phyloP scores from a whole-genome alignment of 2,888 invertebrate species.

The Athripsodes cinereus region DNA sequence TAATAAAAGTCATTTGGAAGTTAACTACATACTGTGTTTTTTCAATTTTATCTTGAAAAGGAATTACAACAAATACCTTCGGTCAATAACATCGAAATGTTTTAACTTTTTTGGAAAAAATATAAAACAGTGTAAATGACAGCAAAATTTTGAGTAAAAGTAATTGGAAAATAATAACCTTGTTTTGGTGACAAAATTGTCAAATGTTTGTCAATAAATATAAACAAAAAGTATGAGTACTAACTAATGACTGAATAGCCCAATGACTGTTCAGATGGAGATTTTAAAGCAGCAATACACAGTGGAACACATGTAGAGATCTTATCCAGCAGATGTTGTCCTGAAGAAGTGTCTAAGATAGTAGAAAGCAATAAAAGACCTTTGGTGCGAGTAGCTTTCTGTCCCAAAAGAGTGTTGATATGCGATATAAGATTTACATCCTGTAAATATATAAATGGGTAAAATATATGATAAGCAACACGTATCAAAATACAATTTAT shows the following conservation, averaged over 20 bases:
- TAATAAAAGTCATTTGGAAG: no score
- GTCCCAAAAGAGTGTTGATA: background rate
- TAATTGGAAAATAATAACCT: no score
- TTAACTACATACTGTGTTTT: no score
- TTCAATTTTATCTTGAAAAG: no score
- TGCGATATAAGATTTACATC: background rate
- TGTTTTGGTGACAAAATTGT: background rate
- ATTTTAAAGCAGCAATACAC: slow-evolving; percentile 30
- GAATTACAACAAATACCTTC: no score
- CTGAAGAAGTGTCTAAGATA: background rate
- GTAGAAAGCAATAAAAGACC: background rate
- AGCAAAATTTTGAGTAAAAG: no score
- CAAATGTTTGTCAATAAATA: background rate
- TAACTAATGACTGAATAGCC: slow-evolving; percentile 28
- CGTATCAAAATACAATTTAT: no score
- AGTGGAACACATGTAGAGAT: slow-evolving; percentile 14
- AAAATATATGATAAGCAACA: no score
- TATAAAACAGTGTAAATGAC: background rate
- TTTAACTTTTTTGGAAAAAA: background rate
- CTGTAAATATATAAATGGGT: background rate
- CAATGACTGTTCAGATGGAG: slow-evolving; percentile 21
- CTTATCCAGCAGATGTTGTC: slow-evolving; percentile 9
- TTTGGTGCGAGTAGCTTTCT: background rate
- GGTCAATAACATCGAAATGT: no score
- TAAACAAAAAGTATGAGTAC: background rate